Evolutionary conservation across 2,797 vertebrate species (phyloP), one percentile per base, ranked within the genome.

Genomic region (Pseudochirops corinnae): DNA sequence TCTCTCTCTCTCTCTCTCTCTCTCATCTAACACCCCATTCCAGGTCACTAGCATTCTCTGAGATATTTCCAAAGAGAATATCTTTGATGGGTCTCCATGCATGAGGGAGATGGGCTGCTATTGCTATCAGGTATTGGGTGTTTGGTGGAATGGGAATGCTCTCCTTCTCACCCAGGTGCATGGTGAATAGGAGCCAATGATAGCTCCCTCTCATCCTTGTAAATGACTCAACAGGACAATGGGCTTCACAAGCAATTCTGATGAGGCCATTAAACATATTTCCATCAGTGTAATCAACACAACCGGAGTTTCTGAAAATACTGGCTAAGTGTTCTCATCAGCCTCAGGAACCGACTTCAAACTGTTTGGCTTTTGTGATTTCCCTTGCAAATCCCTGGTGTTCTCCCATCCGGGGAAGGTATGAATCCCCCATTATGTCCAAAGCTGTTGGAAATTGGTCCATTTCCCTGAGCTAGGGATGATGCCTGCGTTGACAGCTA

Each of bases 221-320:
- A 94, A 97, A 90, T 29, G 1, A 92, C 97, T 94, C 95, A 93
- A 95, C 10, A 96, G 97, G 96, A 96, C 62, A 96, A 96, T 91
- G 0, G 90, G 91, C 96, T 93, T 96, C 96, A 95, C 96, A 97
- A 97, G 97, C 92, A 97, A 26, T 96, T 96, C 95, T 96, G 97
- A 96, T 95, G 97, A 92, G 91, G 94, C 95, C 12, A 0, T 95
- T 96, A 94, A 95, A 82, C 92, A 39, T 91, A 26, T 92, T 52
- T 60, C 94, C 93, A 56, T 95, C 95, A 93, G 95, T 0, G n/a
- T 96, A 55, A 97, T 97, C 95, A 98, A 90, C 94, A 1, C 0
- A 3, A 95, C 94, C 9, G 29, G 90, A 93, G 91, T 2, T 96
- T 90, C 0, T 94, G 96, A 95, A 90, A 93, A 24, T 3, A 31